Percentiles rank a stretch among this genome's conserved stretches.
Conservation (phyloP, 2,888 invertebrate species). For the Drosophila falleni region DNA sequence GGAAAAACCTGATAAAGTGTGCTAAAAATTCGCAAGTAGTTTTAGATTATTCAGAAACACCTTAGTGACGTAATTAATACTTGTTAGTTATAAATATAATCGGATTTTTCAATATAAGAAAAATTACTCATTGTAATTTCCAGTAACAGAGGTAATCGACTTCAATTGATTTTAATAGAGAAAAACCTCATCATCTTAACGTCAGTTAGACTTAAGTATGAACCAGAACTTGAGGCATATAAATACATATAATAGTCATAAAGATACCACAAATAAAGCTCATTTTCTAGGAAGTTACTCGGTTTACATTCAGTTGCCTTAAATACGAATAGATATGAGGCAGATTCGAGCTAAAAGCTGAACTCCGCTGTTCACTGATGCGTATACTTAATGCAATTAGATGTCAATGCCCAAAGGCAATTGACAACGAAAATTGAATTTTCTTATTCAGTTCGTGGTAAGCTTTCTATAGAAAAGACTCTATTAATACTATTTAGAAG, state of each 20-base stretch:
- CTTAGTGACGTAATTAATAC: not conserved
- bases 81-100: not conserved
- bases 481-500: conserved; percentile 13
- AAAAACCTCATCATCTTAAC: not conserved
- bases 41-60: not conserved
- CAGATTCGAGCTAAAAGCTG: not conserved
- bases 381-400: conserved; percentile 44
- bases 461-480: not conserved
- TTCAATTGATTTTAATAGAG: not conserved
- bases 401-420: conserved; percentile 22
- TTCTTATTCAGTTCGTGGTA: conserved; percentile 1
- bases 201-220: not conserved
- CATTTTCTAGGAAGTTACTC: conserved; percentile 7
- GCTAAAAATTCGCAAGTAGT: conserved; percentile 9
- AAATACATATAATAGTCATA: not conserved
- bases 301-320: conserved; percentile 27
- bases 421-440: conserved; percentile 29
- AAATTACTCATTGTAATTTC: conserved; percentile 5
- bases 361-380: conserved; percentile 2
- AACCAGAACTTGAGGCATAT: not conserved
- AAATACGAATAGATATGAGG: conserved; percentile 23
- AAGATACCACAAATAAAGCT: conserved; percentile 7
- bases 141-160: conserved; percentile 2
- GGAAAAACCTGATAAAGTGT: not conserved
- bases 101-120: not conserved